Base-by-base conservation (phyloP, 2,797 vertebrate genomes). In the Enteromius unitaeniatus region DNA sequence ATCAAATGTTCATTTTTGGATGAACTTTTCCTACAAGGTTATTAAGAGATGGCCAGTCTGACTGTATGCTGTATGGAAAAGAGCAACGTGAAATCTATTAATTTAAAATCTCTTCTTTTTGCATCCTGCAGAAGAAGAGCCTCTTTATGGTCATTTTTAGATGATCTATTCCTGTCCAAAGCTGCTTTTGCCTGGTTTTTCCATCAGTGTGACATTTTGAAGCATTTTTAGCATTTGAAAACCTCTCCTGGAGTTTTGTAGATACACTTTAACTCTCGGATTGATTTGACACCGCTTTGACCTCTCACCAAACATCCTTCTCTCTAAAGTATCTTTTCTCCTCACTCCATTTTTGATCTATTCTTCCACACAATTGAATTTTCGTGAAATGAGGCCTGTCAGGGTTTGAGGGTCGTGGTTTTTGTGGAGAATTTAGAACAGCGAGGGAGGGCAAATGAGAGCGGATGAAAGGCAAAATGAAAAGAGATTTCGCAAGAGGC, bases 281-380 rank as follows among this genome's bases (percentile, higher is more conserved):
- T 45, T 72, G 68, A 73, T 62, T 62, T 73, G 78, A 69, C 49
- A 55, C 4, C 28, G 19, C 14, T 80, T 42, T 70, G 81, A 82
- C 70, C 70, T 65, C 70, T 28, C 42, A 74, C 34, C 13, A 55
- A 80, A 23, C 58, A 81, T 37, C 79, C 45, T 21, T 73, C 47
- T 21, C 49, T 51, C 45, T 23, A 15, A 70, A 34, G 77, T 42
- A 55, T 60, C 55, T 60, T 14, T 7, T 45, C 51, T 53, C 15
- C 58, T 49, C 28, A 13, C 15, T 37, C 42, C 9, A 49, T 51
- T 73, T 81, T 40, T 73, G 23, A 64, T 64, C 40, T 72, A 49
- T 42, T 67, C 75, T 75, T 53, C 31, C 60, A 65, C 70, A 65
- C 45, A 53, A 65, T 19, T 51, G n/a, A 75, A 65, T n/a, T 53